Evolutionary conservation across 1,140 invertebrate genomes (phyloP), one percentile per base, ranked within the genome.

Genomic region (Teleopsis dalmanni): DNA sequence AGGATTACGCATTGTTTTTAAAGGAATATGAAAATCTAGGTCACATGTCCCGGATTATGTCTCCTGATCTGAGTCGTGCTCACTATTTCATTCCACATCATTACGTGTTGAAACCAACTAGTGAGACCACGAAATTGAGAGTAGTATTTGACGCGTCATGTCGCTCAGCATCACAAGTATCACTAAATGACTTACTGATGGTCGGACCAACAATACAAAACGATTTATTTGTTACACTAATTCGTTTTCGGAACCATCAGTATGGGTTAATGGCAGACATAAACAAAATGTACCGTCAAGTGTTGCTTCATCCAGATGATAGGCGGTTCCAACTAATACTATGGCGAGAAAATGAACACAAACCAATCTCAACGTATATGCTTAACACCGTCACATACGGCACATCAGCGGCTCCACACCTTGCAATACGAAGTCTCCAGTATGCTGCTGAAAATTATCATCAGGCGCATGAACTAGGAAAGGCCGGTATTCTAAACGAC

Each of bases 161-260:
- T 11, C 55, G 53, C 49, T 50, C 48, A 11, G 31, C 43, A 13
- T 52, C 19, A 8, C 51, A 49, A 37, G 25, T 57, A 11, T 58
- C 55, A 16, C 31, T 67, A 25, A 71, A 72, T 47, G 60, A 70
- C 21, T 54, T 54, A 10, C 57, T 71, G 22, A 43, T 57, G 26
- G 40, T 57, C 3, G 73, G 58, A 22, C 65, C 47, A 57, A 61
- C 22, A 59, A 45, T 57, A 57, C 66, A 57, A 51, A 60, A 18
- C 13, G 40, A 51, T 33, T 19, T 48, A 19, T 54, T 35, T 21
- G 8, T 25, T 21, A 48, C 41, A 34, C 13, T 52, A 9, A 29
- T 51, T 22, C 23, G 42, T 21, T 52, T 52, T 52, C 41, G 37
- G 5, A 11, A 19, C 14, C 8, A n/a, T 16, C 4, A 33, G 11